phyloP scores from a whole-genome alignment of 2,888 invertebrate species.

The Drosophila paramelanica region DNA sequence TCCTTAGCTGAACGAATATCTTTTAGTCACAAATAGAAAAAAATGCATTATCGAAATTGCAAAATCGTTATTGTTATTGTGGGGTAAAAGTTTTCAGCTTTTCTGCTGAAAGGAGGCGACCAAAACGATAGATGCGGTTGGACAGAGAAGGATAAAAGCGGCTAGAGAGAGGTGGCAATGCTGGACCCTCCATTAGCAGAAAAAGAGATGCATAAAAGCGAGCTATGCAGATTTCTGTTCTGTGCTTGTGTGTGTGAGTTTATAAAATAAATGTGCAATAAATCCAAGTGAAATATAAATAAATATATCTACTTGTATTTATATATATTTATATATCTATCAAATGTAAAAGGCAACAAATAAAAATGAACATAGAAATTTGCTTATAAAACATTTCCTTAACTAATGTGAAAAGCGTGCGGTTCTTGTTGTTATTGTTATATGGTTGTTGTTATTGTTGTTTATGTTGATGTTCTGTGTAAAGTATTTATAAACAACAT shows the following conservation, averaged over 20 bases:
- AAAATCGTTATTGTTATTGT: conserved; percentile 75
- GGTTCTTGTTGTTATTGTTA: conserved; percentile 23
- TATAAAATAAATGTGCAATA: conserved; percentile 76
- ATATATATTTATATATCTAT: conserved; percentile 33
- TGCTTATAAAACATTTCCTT: conserved; percentile 49
- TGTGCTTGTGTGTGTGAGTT: conserved; percentile 34
- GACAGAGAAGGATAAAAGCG: neutral
- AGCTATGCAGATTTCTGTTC: conserved; percentile 70
- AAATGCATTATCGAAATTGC: conserved; percentile 78
- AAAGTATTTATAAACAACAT: conserved; percentile 59
- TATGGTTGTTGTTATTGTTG: conserved; percentile 17
- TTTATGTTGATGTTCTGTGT: conserved; percentile 31
- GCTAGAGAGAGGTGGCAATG: neutral
- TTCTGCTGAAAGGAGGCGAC: conserved; percentile 48
- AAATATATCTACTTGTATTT: conserved; percentile 34
- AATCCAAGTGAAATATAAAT: conserved; percentile 68
- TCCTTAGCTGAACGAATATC: conserved; percentile 23
- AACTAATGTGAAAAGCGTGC: conserved; percentile 46
- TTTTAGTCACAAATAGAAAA: conserved; percentile 41
- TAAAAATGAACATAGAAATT: conserved; percentile 38
- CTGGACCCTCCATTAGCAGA: conserved; percentile 54
- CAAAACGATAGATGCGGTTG: conserved; percentile 22
- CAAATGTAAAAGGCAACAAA: conserved; percentile 19
- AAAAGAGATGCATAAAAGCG: conserved; percentile 54
- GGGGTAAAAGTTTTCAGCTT: conserved; percentile 69